Evolutionary conservation across 2,888 invertebrate species (phyloP), one percentile per base, ranked within the genome.

Genomic region (Melieria omissa): DNA sequence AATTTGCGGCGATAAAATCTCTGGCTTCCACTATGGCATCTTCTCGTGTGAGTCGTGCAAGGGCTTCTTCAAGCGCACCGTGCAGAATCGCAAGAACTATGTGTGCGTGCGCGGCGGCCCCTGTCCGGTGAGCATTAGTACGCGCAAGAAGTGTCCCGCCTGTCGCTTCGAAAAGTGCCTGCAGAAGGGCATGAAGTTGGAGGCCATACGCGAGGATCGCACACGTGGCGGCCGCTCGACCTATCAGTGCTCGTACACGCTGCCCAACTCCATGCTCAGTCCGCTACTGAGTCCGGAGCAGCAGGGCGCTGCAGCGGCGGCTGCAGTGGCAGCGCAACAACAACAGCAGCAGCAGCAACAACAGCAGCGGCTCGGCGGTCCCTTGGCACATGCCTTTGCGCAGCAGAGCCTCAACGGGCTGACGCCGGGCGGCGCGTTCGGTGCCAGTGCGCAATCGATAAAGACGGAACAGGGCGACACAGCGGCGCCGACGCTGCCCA

Each of bases 31-130:
- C 88, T 98, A 98, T 87, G 98, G 98, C 10, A 98, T 98, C 80
- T 98, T 97, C 88, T 97, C 97, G 10, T 98, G 98, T 88, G 98
- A 98, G 86, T 96, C 96, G 29, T 98, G 98, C 88, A 98, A 98
- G 88, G 98, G 98, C 3, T 98, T 98, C 89, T 98, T 98, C 89
- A 98, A 98, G 88, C 90, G 98, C 74, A 98, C 98, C 29, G 98
- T 98, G n/a, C 98, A 98, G 88, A 98, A 98, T 86, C 92, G 97
- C 79, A 98, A 98, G 89, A 96, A 96, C 86, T 98, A 98, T 88
- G 95, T 96, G 83, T 98, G 98, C 85, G 89, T 95, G 63, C 89
- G 96, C 44, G 96, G 97, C 2, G 95, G 95, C 0, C 93, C 92
- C 79, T 98, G 98, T 87, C 95, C 95, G 42, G 96, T 98, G 10